A percentile compares a stretch with the other conserved stretches of the same genome.
Evolutionary conservation across 2,888 invertebrate species (phyloP).

Genomic region (Selenia dentaria): DNA sequence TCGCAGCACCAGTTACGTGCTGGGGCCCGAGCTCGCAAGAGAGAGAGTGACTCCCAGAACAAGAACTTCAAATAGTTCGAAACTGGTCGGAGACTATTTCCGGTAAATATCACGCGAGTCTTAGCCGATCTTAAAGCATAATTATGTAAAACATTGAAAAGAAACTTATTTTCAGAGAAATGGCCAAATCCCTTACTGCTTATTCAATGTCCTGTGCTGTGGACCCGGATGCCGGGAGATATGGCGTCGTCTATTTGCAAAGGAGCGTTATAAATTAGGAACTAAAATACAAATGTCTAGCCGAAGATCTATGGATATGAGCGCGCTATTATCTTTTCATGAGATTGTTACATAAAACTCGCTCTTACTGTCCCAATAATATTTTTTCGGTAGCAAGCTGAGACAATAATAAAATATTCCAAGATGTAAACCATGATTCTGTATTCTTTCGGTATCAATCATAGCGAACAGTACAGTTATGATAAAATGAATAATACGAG

Average conservation of each 20-base stretch:
- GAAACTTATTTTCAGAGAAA: too few species aligned
- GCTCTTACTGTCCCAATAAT: constrained; percentile 12
- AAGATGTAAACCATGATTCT: background rate
- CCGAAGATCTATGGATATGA: constrained; percentile 31
- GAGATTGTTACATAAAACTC: constrained; percentile 24
- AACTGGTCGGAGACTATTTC: too few species aligned
- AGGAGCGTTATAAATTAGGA: constrained; percentile 33
- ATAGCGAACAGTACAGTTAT: too few species aligned
- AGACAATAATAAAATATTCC: constrained; percentile 13
- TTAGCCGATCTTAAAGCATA: too few species aligned
- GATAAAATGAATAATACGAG: too few species aligned
- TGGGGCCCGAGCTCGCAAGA: too few species aligned
- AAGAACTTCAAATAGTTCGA: too few species aligned
- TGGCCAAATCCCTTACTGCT: constrained; percentile 7
- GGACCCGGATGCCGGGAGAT: constrained; percentile 24
- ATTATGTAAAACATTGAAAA: too few species aligned
- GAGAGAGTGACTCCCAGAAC: too few species aligned
- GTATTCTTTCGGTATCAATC: too few species aligned
- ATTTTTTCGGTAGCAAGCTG: constrained; percentile 15
- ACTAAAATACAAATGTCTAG: constrained; percentile 35
- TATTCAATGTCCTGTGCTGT: constrained; percentile 13
- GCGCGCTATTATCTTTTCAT: constrained; percentile 32
- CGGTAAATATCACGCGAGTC: too few species aligned
- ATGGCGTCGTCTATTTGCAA: constrained; percentile 30
- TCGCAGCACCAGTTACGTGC: too few species aligned